A percentile compares a stretch with the other conserved stretches of the same genome.
Conservation (phyloP, 2,797 vertebrate species). For the Borostomias antarcticus region DNA sequence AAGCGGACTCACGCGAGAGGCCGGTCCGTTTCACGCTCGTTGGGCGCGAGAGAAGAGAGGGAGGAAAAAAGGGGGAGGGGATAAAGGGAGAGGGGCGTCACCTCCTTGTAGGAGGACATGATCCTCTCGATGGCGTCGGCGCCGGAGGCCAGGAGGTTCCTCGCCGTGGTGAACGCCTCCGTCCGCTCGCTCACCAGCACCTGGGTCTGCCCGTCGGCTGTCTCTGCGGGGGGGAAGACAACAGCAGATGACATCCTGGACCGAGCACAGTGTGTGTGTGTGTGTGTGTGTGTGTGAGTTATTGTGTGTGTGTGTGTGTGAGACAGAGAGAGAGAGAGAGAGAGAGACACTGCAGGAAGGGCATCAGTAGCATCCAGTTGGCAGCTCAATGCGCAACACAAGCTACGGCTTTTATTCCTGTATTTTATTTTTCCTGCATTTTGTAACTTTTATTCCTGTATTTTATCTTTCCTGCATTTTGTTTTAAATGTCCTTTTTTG, state of each 20-base stretch:
- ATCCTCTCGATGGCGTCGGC: conserved; percentile 98
- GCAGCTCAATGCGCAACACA: too few relatives aligned
- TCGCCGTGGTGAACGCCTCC: conserved; percentile 95
- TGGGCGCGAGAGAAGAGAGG: neutral
- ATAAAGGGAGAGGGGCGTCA: conserved; percentile 49
- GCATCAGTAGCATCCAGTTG: neutral
- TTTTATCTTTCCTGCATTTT: too few relatives aligned
- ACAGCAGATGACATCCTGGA: neutral
- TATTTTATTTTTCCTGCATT: too few relatives aligned
- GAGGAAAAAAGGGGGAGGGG: neutral
- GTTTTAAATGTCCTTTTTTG: too few relatives aligned
- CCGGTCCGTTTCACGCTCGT: neutral
- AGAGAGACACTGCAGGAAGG: too few relatives aligned
- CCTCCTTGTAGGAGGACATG: conserved; percentile 99
- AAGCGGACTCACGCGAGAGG: neutral
- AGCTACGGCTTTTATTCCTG: too few relatives aligned
- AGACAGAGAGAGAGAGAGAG: neutral
- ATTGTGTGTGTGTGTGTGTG: neutral
- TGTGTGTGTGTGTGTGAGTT: neutral
- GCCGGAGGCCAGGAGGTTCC: conserved; percentile 92
- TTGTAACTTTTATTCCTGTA: too few relatives aligned
- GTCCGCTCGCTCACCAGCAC: conserved; percentile 96
- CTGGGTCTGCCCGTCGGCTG: conserved; percentile 89
- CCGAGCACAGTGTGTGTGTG: neutral
- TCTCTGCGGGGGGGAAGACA: conserved; percentile 68